Evolutionary conservation across 2,113 vertebrate genomes (phyloP), one percentile per base, ranked within the genome.

Genomic region (Apodemus speciosus): DNA sequence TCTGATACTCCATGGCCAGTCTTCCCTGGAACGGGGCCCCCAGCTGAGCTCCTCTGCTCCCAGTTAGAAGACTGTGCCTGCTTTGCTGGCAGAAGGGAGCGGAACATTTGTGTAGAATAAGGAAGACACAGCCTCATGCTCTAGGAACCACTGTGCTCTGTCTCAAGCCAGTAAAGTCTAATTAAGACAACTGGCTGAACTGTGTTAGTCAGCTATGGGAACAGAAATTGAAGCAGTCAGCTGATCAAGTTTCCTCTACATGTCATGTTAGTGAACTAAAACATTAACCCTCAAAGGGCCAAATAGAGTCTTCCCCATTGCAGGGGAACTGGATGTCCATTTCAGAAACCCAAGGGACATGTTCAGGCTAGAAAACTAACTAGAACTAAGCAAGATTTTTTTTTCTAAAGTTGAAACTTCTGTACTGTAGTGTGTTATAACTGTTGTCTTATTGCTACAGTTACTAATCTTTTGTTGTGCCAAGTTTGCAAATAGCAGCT

Each of bases 1-100:
- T 90, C 92, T 73, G 80, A 92, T 86, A 94, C 80, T 62, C 58
- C 0, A 68, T 69, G 84, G 92, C 96, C 94, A 91, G 80, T 71
- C 9, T 85, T 92, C 76, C 66, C 66, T 95, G 80, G 71, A 91
- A 69, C 6, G 46, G 23, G 76, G 84, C 40, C 38, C 85, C 86
- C 64, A 38, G 9, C n/a, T 90, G n/a, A 88, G 83, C 93, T 92
- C 81, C 68, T 91, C 88, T 75, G 35, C 69, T 64, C 84, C 77
- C 43, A n/a, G 40, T 38, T 69, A 21, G 91, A 91, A 92, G 79
- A 62, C 6, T 68, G 38, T 40, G 46, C 40, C 46, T 51, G 20
- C 73, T 95, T 85, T 66, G 40, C 93, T 91, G 58, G 9, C 18
- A 72, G 64, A 79, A 10, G 69, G 86, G 43, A 76, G 76, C 91